Conservation (phyloP, 2,113 vertebrate genomes). For the Loxodonta africana region DNA sequence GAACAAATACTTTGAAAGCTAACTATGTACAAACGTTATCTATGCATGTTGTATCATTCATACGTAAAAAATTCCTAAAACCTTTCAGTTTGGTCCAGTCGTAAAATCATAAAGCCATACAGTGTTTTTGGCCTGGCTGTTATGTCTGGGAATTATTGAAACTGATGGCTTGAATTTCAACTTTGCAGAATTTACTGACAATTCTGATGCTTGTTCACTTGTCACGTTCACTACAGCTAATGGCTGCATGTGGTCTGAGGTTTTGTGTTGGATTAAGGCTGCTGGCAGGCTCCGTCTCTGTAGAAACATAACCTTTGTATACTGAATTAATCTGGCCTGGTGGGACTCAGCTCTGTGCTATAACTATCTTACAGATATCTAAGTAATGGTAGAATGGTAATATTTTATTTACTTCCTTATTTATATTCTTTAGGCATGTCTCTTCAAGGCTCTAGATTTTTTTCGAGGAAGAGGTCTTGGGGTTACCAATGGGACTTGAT, state of each 20-base stretch:
- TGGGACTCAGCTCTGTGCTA: not conserved
- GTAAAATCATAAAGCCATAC: not conserved
- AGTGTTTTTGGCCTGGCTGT: not conserved
- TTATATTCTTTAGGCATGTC: constrained; percentile 27
- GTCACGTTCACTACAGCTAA: constrained; percentile 58
- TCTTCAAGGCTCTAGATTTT: not conserved
- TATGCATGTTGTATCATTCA: not conserved
- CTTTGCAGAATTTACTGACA: constrained; percentile 10
- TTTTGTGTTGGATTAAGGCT: constrained; percentile 48
- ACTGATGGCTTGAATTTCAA: not conserved
- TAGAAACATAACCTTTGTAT: constrained; percentile 44
- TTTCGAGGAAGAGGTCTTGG: not conserved
- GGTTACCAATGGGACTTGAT: constrained; percentile 32
- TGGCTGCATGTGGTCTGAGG: constrained; percentile 63
- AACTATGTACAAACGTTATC: not conserved
- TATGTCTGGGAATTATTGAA: constrained; percentile 52
- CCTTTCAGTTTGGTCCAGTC: not conserved
- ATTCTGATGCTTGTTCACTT: not conserved
- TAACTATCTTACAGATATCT: not conserved
- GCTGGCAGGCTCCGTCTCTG: constrained; percentile 20
- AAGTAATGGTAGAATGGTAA: not conserved
- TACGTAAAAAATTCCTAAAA: not conserved
- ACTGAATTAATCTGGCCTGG: not conserved
- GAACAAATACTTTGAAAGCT: constrained; percentile 36
- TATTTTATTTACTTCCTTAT: constrained; percentile 5